Conservation (phyloP, 1,140 invertebrate genomes). For the Drosophila elegans region DNA sequence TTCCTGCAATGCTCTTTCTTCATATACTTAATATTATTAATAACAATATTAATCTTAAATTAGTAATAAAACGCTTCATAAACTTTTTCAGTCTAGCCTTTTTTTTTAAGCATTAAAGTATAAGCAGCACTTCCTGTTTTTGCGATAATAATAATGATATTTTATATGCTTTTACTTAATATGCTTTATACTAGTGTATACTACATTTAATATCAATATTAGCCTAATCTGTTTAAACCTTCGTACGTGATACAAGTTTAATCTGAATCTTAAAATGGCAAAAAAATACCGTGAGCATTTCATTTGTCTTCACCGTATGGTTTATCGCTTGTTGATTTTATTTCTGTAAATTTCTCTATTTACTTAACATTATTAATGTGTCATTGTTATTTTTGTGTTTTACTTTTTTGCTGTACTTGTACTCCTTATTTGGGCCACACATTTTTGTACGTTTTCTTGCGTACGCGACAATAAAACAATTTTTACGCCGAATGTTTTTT, state of each 20-base stretch:
- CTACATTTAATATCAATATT: too few relatives aligned
- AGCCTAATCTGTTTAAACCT: neutral
- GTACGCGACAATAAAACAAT: conserved; percentile 58
- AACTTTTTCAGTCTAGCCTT: neutral
- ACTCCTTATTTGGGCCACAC: conserved; percentile 59
- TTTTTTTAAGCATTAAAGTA: neutral
- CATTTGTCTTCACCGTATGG: conserved; percentile 4
- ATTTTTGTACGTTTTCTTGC: conserved; percentile 62
- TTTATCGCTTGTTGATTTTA: conserved; percentile 23
- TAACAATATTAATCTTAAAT: too few relatives aligned
- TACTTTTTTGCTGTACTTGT: conserved; percentile 29
- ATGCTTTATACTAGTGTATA: too few relatives aligned
- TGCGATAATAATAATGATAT: neutral
- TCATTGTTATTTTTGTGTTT: conserved; percentile 24
- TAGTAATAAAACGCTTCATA: neutral
- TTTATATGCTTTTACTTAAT: too few relatives aligned
- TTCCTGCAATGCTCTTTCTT: too few relatives aligned
- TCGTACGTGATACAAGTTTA: neutral
- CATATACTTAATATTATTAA: too few relatives aligned
- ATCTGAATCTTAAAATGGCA: too few relatives aligned
- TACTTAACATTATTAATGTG: conserved; percentile 56
- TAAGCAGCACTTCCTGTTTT: neutral
- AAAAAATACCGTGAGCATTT: neutral
- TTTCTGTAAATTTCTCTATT: conserved; percentile 50
- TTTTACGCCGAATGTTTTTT: conserved; percentile 44